Evolutionary conservation across 2,113 vertebrate species (phyloP).

Genomic region (Phylloscopus trochilus): DNA sequence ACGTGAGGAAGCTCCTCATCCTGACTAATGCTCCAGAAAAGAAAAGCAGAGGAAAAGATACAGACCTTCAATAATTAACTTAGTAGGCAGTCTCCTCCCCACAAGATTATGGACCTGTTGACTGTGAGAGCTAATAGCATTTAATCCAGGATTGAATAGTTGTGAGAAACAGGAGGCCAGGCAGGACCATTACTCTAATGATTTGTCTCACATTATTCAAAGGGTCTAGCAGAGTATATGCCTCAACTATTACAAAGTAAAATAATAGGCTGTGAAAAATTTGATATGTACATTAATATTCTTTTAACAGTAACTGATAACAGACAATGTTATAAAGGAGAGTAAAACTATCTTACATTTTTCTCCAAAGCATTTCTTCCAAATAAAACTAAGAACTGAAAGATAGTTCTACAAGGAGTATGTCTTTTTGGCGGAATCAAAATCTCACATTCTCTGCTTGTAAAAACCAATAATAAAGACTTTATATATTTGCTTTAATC

Average conservation of each 20-base stretch:
- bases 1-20: slow-evolving; percentile 50
- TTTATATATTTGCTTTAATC: not conserved
- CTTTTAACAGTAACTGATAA: not conserved
- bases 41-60: slow-evolving; percentile 55
- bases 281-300: not conserved
- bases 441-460: not conserved
- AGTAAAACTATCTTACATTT: not conserved
- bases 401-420: not conserved
- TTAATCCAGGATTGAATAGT: slow-evolving; percentile 47
- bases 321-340: not conserved
- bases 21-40: slow-evolving; percentile 59
- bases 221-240: not conserved
- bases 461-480: not conserved
- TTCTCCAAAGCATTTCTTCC: not conserved
- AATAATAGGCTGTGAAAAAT: not conserved
- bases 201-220: not conserved
- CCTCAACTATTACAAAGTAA: not conserved
- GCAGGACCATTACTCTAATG: not conserved
- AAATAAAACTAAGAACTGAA: not conserved
- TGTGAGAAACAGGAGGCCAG: slow-evolving; percentile 24
- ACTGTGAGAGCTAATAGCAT: slow-evolving; percentile 14
- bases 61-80: slow-evolving; percentile 52
- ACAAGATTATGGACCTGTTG: slow-evolving; percentile 50
- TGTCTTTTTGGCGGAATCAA: not conserved
- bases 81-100: slow-evolving; percentile 15